A percentile compares a stretch with the other conserved stretches of the same genome.
phyloP scores from a whole-genome alignment of 1,140 invertebrate genomes.

The Cephus cinctus region DNA sequence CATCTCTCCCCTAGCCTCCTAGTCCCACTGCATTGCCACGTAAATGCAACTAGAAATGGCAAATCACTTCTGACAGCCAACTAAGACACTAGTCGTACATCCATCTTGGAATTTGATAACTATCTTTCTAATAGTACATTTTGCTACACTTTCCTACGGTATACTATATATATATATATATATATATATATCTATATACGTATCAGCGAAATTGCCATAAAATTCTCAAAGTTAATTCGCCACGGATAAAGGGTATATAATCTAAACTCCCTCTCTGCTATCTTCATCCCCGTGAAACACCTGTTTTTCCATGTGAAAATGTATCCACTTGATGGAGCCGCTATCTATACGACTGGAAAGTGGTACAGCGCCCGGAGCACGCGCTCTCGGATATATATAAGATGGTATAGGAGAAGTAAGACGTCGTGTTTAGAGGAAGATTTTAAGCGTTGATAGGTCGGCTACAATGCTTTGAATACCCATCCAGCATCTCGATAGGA shows the following conservation, averaged over 20 bases:
- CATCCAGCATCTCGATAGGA: constrained; percentile 43
- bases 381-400: background rate
- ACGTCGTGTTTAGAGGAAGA: constrained; percentile 38
- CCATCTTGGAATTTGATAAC: too few relatives aligned
- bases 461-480: constrained; percentile 45
- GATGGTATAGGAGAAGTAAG: background rate
- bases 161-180: background rate
- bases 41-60: too few relatives aligned
- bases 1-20: too few relatives aligned
- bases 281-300: background rate
- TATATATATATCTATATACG: too few relatives aligned
- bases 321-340: constrained; percentile 35
- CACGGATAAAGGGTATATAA: background rate
- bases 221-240: too few relatives aligned
- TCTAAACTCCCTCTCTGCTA: background rate
- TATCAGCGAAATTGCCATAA: too few relatives aligned
- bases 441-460: constrained; percentile 37
- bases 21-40: too few relatives aligned
- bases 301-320: too few relatives aligned
- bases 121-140: constrained; percentile 13
- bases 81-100: too few relatives aligned
- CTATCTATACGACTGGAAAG: constrained; percentile 25
- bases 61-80: too few relatives aligned
- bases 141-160: constrained; percentile 1
- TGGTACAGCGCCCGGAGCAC: constrained; percentile 24